Percentiles rank a stretch among this genome's conserved stretches.
These are phyloP conservation scores for Apamea crenata DNA, from an alignment of 2,888 invertebrate genomes.

Conservation along the genomic window DNA sequence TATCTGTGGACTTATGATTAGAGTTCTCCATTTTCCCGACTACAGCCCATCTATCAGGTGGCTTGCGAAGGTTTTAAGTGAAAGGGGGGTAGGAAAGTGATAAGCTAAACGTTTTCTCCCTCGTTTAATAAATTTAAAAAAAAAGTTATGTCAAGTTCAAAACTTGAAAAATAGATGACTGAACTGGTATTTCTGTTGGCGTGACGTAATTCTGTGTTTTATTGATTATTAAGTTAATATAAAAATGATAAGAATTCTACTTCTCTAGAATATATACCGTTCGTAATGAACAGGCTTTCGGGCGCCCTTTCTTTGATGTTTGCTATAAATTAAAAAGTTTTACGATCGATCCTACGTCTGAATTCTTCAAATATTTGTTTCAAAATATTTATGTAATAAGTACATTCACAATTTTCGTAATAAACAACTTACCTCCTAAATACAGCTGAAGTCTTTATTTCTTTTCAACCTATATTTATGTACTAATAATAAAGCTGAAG, in stretches of 20 bases:
- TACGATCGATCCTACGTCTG: not conserved
- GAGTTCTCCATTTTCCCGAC: conserved; percentile 1
- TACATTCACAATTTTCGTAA: not conserved
- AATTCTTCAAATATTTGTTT: conserved; percentile 21
- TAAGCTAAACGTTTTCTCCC: not conserved
- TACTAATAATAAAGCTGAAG: not conserved
- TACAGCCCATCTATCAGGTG: conserved; percentile 11
- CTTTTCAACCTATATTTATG: not conserved
- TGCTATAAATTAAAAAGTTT: conserved; percentile 18
- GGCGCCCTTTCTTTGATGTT: not conserved
- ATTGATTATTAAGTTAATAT: not conserved
- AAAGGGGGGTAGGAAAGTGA: conserved; percentile 7
- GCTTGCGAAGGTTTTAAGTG: conserved; percentile 18
- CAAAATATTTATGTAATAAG: conserved; percentile 3
- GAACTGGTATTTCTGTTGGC: conserved; percentile 6
- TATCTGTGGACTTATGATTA: conserved; percentile 8
- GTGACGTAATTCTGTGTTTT: conserved; percentile 16
- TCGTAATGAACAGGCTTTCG: not conserved
- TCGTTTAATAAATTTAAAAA: conserved; percentile 4
- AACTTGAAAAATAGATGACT: conserved; percentile 17
- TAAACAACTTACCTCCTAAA: not conserved
- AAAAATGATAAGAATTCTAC: conserved; percentile 2
- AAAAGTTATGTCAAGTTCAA: not conserved
- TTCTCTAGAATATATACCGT: not conserved
- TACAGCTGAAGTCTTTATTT: not conserved